Evolutionary conservation across 92 coral and sea anemone genomes (phyloP).

Genomic region (Epizoanthus rinbou): DNA sequence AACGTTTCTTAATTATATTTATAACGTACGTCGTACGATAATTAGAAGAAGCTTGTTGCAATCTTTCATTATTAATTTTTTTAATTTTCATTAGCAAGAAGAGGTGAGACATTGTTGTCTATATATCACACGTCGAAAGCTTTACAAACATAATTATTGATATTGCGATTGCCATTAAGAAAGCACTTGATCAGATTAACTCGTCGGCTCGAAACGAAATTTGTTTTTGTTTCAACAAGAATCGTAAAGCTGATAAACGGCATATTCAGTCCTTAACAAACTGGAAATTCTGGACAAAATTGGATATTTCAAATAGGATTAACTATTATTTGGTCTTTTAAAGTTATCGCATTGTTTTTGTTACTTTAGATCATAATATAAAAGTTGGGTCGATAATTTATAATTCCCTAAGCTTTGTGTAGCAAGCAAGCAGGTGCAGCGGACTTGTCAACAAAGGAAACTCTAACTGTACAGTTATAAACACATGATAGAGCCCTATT

Average conservation of each 20-base stretch:
- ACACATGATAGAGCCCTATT: conserved; percentile 29
- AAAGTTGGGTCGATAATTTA: conserved; percentile 4
- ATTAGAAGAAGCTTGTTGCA: conserved; percentile 27
- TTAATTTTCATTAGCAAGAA: conserved; percentile 22
- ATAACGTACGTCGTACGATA: conserved; percentile 1
- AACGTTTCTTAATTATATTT: conserved; percentile 13
- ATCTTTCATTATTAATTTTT: background rate
- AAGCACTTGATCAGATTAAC: background rate
- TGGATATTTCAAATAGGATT: background rate
- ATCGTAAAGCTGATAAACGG: background rate
- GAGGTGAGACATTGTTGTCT: conserved; percentile 27
- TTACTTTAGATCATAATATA: conserved; percentile 3
- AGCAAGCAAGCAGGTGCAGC: conserved; percentile 17
- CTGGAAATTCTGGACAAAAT: background rate
- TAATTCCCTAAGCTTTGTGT: conserved; percentile 7
- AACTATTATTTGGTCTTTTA: background rate
- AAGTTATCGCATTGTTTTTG: background rate
- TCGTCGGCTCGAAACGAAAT: background rate
- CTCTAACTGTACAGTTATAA: conserved; percentile 20
- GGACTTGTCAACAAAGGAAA: conserved; percentile 15
- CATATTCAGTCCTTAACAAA: background rate
- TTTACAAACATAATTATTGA: conserved; percentile 1
- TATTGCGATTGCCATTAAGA: background rate
- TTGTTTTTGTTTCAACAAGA: background rate
- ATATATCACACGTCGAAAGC: conserved; percentile 21